A percentile compares a stretch with the other conserved stretches of the same genome.
These are phyloP conservation scores for Akabosia matsudoensis DNA, from an alignment of 1,140 invertebrate species.

Conservation along the genomic window DNA sequence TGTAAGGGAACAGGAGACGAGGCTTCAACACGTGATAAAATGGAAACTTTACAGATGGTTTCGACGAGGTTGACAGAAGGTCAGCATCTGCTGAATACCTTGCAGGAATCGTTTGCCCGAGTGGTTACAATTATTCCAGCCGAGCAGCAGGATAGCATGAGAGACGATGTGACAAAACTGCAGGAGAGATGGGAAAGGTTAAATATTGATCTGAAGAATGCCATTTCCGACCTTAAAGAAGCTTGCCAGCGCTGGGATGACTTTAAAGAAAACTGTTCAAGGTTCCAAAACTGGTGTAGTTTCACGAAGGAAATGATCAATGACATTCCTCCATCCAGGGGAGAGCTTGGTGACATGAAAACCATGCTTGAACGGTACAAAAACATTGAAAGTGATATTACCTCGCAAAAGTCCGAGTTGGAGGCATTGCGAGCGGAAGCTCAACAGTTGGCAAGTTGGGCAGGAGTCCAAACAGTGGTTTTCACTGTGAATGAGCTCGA, in stretches of 20 bases:
- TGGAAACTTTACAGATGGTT: conserved; percentile 68
- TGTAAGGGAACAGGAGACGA: conserved; percentile 77
- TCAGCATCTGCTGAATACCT: conserved; percentile 72
- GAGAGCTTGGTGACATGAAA: conserved; percentile 85
- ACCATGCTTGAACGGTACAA: conserved; percentile 32
- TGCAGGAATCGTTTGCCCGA: conserved; percentile 80
- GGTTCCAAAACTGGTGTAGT: conserved; percentile 67
- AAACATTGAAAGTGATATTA: conserved; percentile 49
- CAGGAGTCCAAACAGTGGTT: conserved; percentile 40
- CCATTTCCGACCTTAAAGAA: conserved; percentile 69
- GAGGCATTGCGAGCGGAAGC: conserved; percentile 49
- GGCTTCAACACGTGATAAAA: conserved; percentile 71
- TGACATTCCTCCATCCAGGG: conserved; percentile 62
- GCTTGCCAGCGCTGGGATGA: conserved; percentile 75
- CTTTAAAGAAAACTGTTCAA: conserved; percentile 66
- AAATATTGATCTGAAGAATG: conserved; percentile 73
- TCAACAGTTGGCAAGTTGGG: conserved; percentile 48
- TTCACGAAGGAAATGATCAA: conserved; percentile 64
- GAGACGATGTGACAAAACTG: conserved; percentile 69
- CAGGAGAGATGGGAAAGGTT: conserved; percentile 78
- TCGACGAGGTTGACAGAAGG: conserved; percentile 75
- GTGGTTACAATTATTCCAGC: conserved; percentile 74
- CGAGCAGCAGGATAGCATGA: conserved; percentile 72
- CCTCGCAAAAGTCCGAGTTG: conserved; percentile 49
- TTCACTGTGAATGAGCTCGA: conserved; percentile 27